Percentiles rank a stretch among this genome's conserved stretches.
These are phyloP conservation scores for Heterocephalus glaber DNA, from an alignment of 2,113 vertebrate genomes.

Conservation along the genomic window DNA sequence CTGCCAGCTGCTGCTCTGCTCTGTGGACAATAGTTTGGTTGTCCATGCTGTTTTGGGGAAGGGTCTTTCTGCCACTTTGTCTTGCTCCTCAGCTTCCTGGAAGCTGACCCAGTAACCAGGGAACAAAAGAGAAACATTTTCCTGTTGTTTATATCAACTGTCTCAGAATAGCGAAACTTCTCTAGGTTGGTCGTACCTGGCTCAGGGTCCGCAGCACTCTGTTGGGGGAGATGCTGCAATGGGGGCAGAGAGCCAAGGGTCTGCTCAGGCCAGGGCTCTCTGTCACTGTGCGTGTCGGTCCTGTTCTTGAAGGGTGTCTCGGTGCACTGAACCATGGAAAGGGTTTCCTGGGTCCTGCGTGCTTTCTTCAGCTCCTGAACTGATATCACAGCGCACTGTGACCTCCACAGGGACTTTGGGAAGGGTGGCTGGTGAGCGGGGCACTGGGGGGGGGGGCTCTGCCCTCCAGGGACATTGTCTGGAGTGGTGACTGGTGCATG, in stretches of 20 bases:
- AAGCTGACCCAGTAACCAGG: not conserved
- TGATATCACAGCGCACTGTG: not conserved
- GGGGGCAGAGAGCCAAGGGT: too few relatives aligned
- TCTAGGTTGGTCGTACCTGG: rapidly evolving
- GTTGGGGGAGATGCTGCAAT: not conserved
- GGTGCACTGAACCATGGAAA: not conserved
- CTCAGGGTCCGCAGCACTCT: not conserved
- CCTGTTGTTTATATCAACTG: not conserved
- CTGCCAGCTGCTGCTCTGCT: not conserved
- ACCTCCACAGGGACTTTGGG: not conserved
- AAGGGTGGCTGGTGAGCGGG: not conserved
- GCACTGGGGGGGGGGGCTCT: too few relatives aligned
- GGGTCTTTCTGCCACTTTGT: not conserved
- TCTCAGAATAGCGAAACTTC: not conserved
- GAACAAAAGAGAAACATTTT: not conserved
- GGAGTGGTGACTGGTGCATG: not conserved
- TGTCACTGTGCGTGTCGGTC: not conserved
- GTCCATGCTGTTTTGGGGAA: not conserved
- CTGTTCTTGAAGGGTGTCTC: not conserved
- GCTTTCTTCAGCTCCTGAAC: not conserved
- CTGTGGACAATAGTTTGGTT: rapidly evolving
- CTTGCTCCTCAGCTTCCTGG: not conserved
- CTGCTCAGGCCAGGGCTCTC: not conserved
- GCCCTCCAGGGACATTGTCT: not conserved
- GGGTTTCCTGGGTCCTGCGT: too few relatives aligned